Conservation (phyloP, 2,113 vertebrate genomes). For the Uria aalge region DNA sequence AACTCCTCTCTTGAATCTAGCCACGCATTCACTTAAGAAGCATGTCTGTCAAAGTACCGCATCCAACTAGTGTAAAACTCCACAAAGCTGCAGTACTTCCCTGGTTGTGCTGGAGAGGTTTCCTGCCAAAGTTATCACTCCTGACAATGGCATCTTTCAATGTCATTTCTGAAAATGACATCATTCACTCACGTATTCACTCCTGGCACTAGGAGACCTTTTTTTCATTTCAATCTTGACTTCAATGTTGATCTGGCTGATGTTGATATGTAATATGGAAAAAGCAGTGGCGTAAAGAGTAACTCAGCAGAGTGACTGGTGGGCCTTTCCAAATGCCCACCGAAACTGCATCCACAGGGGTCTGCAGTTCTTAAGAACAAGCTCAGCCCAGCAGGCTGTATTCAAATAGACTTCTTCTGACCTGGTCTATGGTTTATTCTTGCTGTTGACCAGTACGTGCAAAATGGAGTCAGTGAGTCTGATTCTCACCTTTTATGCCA, state of each 20-base stretch:
- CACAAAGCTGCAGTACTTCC: background rate
- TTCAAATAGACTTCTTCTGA: background rate
- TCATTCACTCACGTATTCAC: background rate
- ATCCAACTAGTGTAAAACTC: background rate
- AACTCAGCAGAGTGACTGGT: background rate
- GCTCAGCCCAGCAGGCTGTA: background rate
- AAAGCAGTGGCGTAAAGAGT: background rate
- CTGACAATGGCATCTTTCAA: background rate
- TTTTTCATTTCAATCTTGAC: background rate
- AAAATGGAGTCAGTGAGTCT: background rate
- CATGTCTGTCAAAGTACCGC: background rate
- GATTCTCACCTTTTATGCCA: background rate
- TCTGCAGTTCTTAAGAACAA: background rate
- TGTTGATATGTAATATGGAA: background rate
- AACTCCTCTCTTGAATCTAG: background rate
- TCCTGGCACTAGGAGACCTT: background rate
- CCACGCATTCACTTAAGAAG: background rate
- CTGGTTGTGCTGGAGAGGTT: background rate
- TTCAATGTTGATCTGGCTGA: background rate
- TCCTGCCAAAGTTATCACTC: background rate
- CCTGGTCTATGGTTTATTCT: background rate
- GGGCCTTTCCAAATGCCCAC: background rate
- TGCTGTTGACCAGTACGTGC: background rate
- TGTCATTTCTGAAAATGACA: background rate
- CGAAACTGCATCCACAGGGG: background rate